Percentiles rank a stretch among this genome's conserved stretches.
Conservation (phyloP, 1,140 invertebrate genomes). For the Zaprionus inermis region DNA sequence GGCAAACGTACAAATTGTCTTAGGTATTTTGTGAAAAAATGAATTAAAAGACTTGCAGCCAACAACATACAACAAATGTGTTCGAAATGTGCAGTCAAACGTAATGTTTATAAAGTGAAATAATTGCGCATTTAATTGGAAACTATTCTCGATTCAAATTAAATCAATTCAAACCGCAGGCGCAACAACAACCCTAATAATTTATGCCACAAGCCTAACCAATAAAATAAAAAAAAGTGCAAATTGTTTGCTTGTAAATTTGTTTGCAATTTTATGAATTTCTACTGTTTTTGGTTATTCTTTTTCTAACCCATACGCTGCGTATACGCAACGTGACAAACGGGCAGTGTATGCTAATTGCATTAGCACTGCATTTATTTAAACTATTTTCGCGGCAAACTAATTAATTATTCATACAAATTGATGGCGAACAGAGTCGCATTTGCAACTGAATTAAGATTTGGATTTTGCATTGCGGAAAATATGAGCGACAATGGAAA, state of each 20-base stretch:
- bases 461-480: slow-evolving; percentile 59
- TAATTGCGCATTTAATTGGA: slow-evolving; percentile 1
- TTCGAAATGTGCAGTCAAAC: not conserved
- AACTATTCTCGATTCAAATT: not conserved
- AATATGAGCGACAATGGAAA: slow-evolving; percentile 42
- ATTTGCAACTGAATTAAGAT: slow-evolving; percentile 45
- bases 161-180: not conserved
- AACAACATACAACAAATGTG: not conserved
- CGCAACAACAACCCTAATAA: not conserved
- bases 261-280: not conserved
- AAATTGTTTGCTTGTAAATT: slow-evolving; percentile 10
- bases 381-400: slow-evolving; percentile 36
- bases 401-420: slow-evolving; percentile 74
- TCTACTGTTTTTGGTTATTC: not conserved
- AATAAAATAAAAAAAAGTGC: not conserved
- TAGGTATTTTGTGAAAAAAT: not conserved
- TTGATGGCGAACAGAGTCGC: slow-evolving; percentile 47
- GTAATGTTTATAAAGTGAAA: not conserved
- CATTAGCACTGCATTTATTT: slow-evolving; percentile 59
- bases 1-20: not conserved
- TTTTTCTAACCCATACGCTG: not conserved
- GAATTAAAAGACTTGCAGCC: not conserved
- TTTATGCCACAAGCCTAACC: not conserved
- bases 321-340: slow-evolving; percentile 60
- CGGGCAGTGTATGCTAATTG: slow-evolving; percentile 58